These are phyloP conservation scores for Halesus radiatus DNA, from an alignment of 1,140 invertebrate species.

Conservation along the genomic window DNA sequence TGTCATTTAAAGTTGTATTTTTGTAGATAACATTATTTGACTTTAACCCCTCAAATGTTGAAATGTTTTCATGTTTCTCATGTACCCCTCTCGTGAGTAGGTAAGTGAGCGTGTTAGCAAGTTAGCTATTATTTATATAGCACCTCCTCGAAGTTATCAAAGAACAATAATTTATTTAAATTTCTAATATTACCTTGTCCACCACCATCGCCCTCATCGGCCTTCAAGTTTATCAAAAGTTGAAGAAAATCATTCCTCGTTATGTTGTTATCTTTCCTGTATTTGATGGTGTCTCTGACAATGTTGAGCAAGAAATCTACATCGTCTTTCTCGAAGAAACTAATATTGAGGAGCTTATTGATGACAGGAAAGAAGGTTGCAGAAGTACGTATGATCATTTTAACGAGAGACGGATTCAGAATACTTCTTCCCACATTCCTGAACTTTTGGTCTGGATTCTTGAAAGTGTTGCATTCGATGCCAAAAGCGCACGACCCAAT, in stretches of 20 bases:
- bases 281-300: slow-evolving; percentile 70
- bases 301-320: slow-evolving; percentile 70
- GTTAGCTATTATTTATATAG: no score
- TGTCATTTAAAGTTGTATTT: no score
- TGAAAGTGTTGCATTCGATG: slow-evolving; percentile 73
- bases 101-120: no score
- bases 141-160: not conserved
- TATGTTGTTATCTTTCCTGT: slow-evolving; percentile 66
- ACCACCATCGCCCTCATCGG: slow-evolving; percentile 63
- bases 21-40: no score
- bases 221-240: slow-evolving; percentile 72
- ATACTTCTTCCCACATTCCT: slow-evolving; percentile 64
- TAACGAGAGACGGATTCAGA: slow-evolving; percentile 53
- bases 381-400: slow-evolving; percentile 5
- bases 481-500: slow-evolving; percentile 76
- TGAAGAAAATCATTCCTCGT: slow-evolving; percentile 74
- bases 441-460: slow-evolving; percentile 72
- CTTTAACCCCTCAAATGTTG: no score
- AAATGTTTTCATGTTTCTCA: no score
- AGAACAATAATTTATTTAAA: not conserved
- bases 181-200: slow-evolving; percentile 58
- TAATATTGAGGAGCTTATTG: slow-evolving; percentile 8
- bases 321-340: slow-evolving; percentile 25
- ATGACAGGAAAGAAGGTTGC: not conserved
- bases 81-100: no score